Evolutionary conservation across 2,888 invertebrate genomes (phyloP).

Genomic region (Alloscopus bannaensis): DNA sequence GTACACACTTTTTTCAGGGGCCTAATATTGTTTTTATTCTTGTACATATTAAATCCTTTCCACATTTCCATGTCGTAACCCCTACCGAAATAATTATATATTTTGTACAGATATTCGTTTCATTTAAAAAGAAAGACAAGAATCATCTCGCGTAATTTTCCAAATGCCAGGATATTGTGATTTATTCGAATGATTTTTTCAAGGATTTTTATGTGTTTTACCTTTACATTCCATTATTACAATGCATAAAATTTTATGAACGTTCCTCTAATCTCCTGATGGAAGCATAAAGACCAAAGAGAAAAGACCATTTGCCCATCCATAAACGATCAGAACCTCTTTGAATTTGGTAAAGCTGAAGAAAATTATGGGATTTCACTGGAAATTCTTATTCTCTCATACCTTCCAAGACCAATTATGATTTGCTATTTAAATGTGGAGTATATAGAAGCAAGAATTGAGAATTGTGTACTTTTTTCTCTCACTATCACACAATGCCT

Average conservation of each 20-base stretch:
- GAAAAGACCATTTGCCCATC: no score
- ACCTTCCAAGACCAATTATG: no score
- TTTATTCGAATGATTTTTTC: conserved; percentile 61
- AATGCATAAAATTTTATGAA: conserved; percentile 64
- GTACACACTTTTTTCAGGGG: conserved; percentile 20
- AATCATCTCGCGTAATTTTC: conserved; percentile 58
- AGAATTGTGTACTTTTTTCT: no score
- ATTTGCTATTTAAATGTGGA: no score
- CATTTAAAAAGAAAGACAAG: conserved; percentile 49
- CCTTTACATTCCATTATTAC: conserved; percentile 45
- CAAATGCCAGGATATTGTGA: conserved; percentile 64
- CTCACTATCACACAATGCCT: no score
- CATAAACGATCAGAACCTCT: no score
- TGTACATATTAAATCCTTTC: conserved; percentile 49
- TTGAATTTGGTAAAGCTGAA: no score
- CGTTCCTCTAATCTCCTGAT: conserved; percentile 28
- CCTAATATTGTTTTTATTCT: conserved; percentile 50
- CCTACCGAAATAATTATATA: conserved; percentile 64
- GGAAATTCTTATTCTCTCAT: no score
- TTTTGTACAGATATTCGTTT: conserved; percentile 43
- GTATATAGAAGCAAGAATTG: no score
- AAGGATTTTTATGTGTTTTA: conserved; percentile 49
- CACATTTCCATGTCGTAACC: conserved; percentile 53
- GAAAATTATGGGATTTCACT: no score
- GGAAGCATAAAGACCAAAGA: conserved; percentile 26